Evolutionary conservation across 2,113 vertebrate genomes (phyloP).

Genomic region (Zingel zingel): DNA sequence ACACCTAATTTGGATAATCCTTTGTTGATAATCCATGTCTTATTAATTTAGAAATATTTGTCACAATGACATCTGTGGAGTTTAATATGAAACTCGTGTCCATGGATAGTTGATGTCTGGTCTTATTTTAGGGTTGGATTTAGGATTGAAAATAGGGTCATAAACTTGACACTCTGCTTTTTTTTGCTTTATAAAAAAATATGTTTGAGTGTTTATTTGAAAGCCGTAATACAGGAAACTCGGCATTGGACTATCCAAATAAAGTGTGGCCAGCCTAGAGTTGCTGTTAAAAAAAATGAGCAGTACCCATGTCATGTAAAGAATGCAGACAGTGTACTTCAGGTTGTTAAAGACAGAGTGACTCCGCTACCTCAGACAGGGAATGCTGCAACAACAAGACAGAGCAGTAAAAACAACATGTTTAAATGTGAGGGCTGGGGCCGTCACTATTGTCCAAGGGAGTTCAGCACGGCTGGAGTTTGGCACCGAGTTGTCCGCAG

Average conservation of each 20-base stretch:
- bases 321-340: slow-evolving; percentile 54
- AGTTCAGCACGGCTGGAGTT: slow-evolving; percentile 75
- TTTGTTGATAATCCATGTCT: slow-evolving; percentile 30
- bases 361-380: slow-evolving; percentile 47
- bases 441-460: slow-evolving; percentile 55
- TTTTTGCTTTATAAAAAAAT: no score
- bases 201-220: neutral
- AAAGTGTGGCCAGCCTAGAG: neutral
- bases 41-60: slow-evolving; percentile 13
- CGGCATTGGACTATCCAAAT: neutral
- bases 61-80: neutral
- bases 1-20: slow-evolving; percentile 42
- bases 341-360: slow-evolving; percentile 44
- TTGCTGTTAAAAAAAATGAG: neutral
- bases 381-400: slow-evolving; percentile 56
- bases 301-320: neutral
- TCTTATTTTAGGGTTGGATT: slow-evolving; percentile 19
- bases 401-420: slow-evolving; percentile 68
- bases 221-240: neutral
- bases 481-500: slow-evolving; percentile 84
- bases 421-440: slow-evolving; percentile 53
- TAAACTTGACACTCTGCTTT: neutral
- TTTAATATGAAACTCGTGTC: slow-evolving; percentile 14
- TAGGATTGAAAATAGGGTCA: neutral
- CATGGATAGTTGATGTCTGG: neutral